These are phyloP conservation scores for Calameuta idolon DNA, from an alignment of 2,888 invertebrate species.

Conservation along the genomic window DNA sequence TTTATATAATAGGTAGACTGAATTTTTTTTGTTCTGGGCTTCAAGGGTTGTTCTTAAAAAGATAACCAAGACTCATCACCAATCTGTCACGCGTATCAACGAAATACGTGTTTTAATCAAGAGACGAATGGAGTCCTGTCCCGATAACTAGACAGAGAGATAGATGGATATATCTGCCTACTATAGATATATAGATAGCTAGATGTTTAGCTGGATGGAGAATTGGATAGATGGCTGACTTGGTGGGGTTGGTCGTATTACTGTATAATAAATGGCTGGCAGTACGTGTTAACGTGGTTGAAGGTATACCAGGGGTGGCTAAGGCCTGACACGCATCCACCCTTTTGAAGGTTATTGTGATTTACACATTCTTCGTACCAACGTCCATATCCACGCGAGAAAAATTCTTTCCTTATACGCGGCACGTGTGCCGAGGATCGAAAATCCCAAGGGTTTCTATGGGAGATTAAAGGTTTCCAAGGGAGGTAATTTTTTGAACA, in stretches of 20 bases:
- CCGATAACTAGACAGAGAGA: not conserved
- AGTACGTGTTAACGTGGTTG: not conserved
- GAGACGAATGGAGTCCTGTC: not conserved
- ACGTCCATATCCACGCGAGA: not conserved
- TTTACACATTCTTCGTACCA: not conserved
- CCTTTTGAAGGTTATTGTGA: not conserved
- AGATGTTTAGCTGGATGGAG: not conserved
- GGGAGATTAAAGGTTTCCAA: not conserved
- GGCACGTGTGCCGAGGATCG: not conserved
- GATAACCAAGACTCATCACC: not conserved
- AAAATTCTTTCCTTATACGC: not conserved
- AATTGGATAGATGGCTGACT: not conserved
- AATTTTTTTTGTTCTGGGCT: not conserved
- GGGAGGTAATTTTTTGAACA: not conserved
- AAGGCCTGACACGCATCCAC: not conserved
- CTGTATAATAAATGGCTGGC: not conserved
- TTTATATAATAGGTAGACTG: not conserved
- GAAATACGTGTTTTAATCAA: slow-evolving; percentile 45
- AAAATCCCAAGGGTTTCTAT: not conserved
- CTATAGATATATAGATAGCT: not conserved
- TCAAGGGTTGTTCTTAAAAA: not conserved
- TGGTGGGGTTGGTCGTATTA: not conserved
- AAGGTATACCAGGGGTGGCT: not conserved
- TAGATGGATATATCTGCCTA: not conserved
- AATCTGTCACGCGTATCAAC: slow-evolving; percentile 6